A percentile compares a stretch with the other conserved stretches of the same genome.
phyloP scores from a whole-genome alignment of 2,888 invertebrate species.

The Anorthoa munda region DNA sequence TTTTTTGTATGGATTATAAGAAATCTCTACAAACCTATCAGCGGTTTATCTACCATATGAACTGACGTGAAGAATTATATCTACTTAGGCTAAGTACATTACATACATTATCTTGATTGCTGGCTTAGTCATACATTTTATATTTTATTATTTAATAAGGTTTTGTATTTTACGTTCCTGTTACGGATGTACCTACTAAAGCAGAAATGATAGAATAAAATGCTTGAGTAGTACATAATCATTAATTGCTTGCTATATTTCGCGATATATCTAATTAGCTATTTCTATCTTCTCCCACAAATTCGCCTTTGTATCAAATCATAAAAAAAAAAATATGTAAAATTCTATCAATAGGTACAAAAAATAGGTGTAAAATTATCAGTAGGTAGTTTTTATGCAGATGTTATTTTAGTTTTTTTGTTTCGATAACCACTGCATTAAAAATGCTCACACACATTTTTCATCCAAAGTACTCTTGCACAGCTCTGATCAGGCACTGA shows the following conservation, averaged over 20 bases:
- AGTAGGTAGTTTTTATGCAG: no score
- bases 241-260: neutral
- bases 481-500: no score
- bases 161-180: conserved; percentile 3
- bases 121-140: conserved; percentile 3
- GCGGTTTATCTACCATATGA: conserved; percentile 9
- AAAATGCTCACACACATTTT: no score
- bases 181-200: neutral
- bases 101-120: conserved; percentile 29
- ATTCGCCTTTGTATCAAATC: neutral
- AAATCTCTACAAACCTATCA: conserved; percentile 1
- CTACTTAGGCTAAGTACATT: conserved; percentile 16
- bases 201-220: conserved; percentile 14
- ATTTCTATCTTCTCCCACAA: neutral
- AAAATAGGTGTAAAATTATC: no score
- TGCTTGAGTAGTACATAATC: neutral
- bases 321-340: neutral
- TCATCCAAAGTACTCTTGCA: no score
- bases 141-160: neutral
- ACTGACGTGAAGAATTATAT: conserved; percentile 34
- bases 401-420: no score
- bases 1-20: conserved; percentile 13
- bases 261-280: neutral
- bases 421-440: no score
- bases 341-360: neutral